Conservation (phyloP, 2,797 vertebrate species). For the Mormyrus hasselquistii region DNA sequence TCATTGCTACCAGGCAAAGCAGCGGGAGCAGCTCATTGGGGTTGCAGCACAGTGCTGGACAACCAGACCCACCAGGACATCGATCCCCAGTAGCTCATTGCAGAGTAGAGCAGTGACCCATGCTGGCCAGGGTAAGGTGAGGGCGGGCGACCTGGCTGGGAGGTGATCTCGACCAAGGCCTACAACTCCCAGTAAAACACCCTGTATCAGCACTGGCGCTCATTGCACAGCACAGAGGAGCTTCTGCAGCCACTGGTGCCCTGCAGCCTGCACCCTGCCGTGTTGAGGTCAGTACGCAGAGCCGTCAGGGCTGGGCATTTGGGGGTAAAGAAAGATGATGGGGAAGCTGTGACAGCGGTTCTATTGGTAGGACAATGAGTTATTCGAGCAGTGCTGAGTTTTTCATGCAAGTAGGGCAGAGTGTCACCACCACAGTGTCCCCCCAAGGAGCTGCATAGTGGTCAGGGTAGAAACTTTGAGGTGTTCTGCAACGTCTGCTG, state of each 20-base stretch:
- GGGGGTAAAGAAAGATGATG: neutral
- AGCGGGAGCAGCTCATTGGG: too few relatives aligned
- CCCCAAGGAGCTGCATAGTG: neutral
- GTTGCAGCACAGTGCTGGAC: neutral
- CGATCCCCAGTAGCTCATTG: neutral
- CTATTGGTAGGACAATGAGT: neutral
- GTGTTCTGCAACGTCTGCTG: neutral
- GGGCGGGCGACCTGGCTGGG: too few relatives aligned
- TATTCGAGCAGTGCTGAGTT: neutral
- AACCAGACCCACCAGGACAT: neutral
- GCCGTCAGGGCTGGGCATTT: neutral
- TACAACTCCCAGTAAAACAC: neutral
- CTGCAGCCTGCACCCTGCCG: neutral
- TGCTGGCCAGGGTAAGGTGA: neutral
- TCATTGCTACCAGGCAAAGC: too few relatives aligned
- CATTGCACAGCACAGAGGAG: too few relatives aligned
- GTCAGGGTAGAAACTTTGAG: neutral
- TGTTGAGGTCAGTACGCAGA: neutral
- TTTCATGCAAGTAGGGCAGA: neutral
- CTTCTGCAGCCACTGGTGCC: neutral
- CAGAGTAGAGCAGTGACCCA: neutral
- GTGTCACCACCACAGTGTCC: neutral
- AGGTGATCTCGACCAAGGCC: neutral
- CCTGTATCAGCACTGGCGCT: neutral
- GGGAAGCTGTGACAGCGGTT: neutral